Evolutionary conservation across 2,888 invertebrate genomes (phyloP), one percentile per base, ranked within the genome.

Genomic region (Anarsia innoxiella): DNA sequence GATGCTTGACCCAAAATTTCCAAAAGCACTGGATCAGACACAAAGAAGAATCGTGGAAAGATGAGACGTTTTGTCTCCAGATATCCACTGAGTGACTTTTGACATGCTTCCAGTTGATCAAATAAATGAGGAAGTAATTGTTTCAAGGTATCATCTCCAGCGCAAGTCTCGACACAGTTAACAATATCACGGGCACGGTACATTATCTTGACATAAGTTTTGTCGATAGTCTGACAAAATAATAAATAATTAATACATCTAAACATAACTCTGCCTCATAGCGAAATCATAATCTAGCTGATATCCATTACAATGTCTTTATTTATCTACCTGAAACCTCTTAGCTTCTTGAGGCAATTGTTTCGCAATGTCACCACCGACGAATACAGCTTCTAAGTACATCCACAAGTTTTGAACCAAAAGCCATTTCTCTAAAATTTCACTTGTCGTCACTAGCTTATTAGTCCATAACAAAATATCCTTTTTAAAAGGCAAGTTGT

Each of bases 1-100:
- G 95, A 94, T 12, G 95, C 93, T 69, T 96, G 95, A 2, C 96
- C 96, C 42, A 96, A 86, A 56, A 96, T 96, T 78, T 96, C 96
- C 48, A 96, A 69, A 37, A 96, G 69, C 14, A 93, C 93, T 6
- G 96, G 95, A 86, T 96, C 95, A 1, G 95, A 96, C 35, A 96
- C 91, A 63, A 96, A 96, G 85, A 95, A 96, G 74, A 96, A 96
- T 49, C 95, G 86, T 16, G 95, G 95, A 64, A 96, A 96, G 44
- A 93, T 86, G 45, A 93, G 84, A 39, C 95, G 85, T 66, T 96
- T 95, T 12, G 91, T 91, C 79, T 95, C 95, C 57, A 93, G 74
- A 61, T 93, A 93, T 0, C 92, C 95, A 36, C 94, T 93, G 30
- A 96, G 88, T 5, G 95, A 95, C 66, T 95, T 96, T 69, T 96